These are phyloP conservation scores for Oscheius myriophilus DNA, from an alignment of 2,888 invertebrate genomes.

Conservation along the genomic window DNA sequence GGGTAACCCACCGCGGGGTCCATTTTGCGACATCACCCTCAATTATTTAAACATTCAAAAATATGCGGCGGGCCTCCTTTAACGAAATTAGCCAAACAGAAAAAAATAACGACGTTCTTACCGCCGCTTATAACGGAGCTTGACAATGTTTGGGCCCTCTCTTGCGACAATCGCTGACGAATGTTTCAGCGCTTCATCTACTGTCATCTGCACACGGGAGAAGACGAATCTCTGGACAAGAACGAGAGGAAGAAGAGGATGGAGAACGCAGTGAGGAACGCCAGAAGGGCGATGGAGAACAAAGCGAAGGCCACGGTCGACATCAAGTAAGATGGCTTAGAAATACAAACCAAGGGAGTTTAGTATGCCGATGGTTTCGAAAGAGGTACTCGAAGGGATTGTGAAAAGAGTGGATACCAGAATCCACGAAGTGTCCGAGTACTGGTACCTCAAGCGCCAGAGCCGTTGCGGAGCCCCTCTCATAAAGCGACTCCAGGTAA, in stretches of 20 bases:
- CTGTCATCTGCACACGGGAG: slow-evolving; percentile 50
- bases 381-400: slow-evolving; percentile 41
- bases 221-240: slow-evolving; percentile 24
- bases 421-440: slow-evolving; percentile 88
- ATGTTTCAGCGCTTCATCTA: slow-evolving; percentile 52
- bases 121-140: too few relatives aligned
- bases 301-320: slow-evolving; percentile 78
- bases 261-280: slow-evolving; percentile 80
- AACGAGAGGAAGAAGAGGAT: slow-evolving; percentile 33
- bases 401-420: slow-evolving; percentile 29
- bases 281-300: slow-evolving; percentile 86
- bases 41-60: too few relatives aligned
- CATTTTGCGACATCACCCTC: too few relatives aligned
- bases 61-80: too few relatives aligned
- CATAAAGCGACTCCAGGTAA: slow-evolving; percentile 82
- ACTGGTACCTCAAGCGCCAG: slow-evolving; percentile 96
- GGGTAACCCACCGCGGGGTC: too few relatives aligned
- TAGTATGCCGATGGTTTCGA: slow-evolving; percentile 54
- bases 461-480: slow-evolving; percentile 94
- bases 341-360: background rate
- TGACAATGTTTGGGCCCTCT: too few relatives aligned
- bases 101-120: too few relatives aligned
- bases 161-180: too few relatives aligned
- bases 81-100: too few relatives aligned
- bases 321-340: slow-evolving; percentile 6